phyloP scores from a whole-genome alignment of 2,888 invertebrate species.

The Rapana venosa region DNA sequence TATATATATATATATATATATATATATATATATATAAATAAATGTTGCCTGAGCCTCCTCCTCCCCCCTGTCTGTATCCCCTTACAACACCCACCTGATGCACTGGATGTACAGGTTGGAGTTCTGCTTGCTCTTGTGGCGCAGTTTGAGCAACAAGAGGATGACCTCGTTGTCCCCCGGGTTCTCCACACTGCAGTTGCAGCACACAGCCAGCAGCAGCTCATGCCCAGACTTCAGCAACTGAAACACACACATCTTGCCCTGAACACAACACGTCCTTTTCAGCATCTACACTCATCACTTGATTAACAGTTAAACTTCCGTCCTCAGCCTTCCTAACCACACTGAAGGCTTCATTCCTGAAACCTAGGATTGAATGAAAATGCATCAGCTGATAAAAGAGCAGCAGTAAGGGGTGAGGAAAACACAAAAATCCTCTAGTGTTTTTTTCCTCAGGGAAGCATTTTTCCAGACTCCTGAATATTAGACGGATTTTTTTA shows the following conservation, averaged over 20 bases:
- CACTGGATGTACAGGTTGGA: conserved; percentile 92
- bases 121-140: conserved; percentile 95
- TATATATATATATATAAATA: neutral
- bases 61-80: neutral
- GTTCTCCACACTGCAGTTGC: conserved; percentile 87
- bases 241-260: neutral
- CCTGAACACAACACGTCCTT: no score
- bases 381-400: no score
- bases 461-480: no score
- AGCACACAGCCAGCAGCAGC: conserved; percentile 91
- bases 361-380: no score
- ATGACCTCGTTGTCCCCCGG: conserved; percentile 87
- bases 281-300: no score
- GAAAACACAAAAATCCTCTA: no score
- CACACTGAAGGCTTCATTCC: no score
- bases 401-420: no score
- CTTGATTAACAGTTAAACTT: no score
- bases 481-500: no score
- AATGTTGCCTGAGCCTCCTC: neutral
- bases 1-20: neutral
- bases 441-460: no score
- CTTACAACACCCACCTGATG: conserved; percentile 81
- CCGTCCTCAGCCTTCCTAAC: no score
- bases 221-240: conserved; percentile 87
- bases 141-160: conserved; percentile 90